Evolutionary conservation across 1,140 invertebrate species (phyloP), one percentile per base, ranked within the genome.

Genomic region (Trichonephila clavata): DNA sequence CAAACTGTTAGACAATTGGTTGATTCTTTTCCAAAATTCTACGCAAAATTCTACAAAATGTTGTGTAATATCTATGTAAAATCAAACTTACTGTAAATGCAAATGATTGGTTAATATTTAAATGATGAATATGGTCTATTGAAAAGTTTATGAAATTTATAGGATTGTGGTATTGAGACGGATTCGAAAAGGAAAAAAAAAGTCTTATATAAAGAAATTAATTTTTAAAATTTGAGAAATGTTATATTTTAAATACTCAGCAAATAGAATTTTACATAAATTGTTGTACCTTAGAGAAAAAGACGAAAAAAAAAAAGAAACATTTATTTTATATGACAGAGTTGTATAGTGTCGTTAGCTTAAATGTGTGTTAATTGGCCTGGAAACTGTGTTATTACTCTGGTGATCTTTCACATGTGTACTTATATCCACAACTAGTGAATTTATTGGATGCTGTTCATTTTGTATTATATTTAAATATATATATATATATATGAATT

Each of bases 401-500:
- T 39, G 71, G 32, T 77, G n/a, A 50, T 21, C n/a, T 16, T 21
- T 71, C 43, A 50, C 43, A 21, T 77, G 87, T 89, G 57, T 89
- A 59, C n/a, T 59, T 89, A 39, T 89, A 50, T 65, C 63, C n/a
- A 59, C 60, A 71, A 63, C 65, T 89, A 71, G 61, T 89, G 65
- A 77, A 43, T 65, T 50, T 59, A 61, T 71, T 27, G 61, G 60
- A 71, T 57, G 18, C 59, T 59, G 65, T 89, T 89, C 65, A 59
- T 89, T 89, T 89, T 89, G 87, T 89, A 89, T 89, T 77, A 89
- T 89, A 89, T 87, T n/a, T 84, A 84, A 57, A 59, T 84, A 84
- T 59, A 89, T 89, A 71, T 65, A 50, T 81, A 83, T 83, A 59
- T 84, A 59, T 84, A 89, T 77, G 63, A 21, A 65, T n/a, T 65